Base-by-base conservation (phyloP, 1,140 invertebrate genomes). In the Drosophila arizonae region DNA sequence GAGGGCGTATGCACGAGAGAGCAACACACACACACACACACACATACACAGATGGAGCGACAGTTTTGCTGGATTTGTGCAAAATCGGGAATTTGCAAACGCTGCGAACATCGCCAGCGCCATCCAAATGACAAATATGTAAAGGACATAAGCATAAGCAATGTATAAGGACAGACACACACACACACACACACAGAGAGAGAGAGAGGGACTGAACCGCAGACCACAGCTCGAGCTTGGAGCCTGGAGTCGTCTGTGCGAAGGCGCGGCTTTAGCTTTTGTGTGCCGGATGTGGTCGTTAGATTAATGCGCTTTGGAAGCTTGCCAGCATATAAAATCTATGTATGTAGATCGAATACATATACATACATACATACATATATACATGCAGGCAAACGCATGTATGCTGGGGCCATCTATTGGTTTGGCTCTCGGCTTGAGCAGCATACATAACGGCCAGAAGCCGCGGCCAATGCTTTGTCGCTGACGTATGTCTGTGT, bases 141-240 rank as follows among this genome's bases (percentile, higher is more conserved):
- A 85, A 81, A 82, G 82, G 82, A 86, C 82, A 86, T 82, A 86
- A 87, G 82, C 82, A 86, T 86, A 86, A 87, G 79, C 82, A 86
- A 87, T 87, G 82, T 72, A 77, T 72, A 76, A 79, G 76, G 67
- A 73, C 66, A 62, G 1, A 39, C 56, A 51, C 30, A 58, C 33
- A n/a, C 55, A 57, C 51, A 61, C 10, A 61, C 30, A 30, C 6
- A 65, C 72, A 79, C 30, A 63, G 43, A 39, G 45, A 74, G 41
- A 43, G 76, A 63, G 51, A 57, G 39, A 26, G 24, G 58, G 10
- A 39, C 2, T 39, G 11, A 39, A 39, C 48, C 26, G 11, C 21
- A 58, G 57, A 41, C 33, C 68, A 50, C 52, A 45, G 39, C 21
- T 50, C 17, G 46, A 57, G 43, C 13, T 41, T 17, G 43, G 30